These are phyloP conservation scores for Sebastolobus altivelis DNA, from an alignment of 2,797 vertebrate genomes.

Conservation along the genomic window DNA sequence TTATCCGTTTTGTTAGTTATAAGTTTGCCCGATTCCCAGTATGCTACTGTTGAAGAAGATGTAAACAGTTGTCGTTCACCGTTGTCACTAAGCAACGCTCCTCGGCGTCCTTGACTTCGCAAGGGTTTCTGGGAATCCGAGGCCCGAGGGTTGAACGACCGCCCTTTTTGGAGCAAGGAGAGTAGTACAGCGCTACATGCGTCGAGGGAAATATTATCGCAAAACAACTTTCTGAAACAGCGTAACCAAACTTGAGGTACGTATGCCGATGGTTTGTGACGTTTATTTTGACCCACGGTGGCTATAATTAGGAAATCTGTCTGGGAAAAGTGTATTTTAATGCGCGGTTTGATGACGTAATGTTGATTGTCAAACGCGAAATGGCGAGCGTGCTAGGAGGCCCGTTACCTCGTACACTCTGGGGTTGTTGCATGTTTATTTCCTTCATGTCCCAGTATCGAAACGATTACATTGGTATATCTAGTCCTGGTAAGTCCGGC, in stretches of 20 bases:
- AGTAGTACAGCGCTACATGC: slow-evolving; percentile 76
- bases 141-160: slow-evolving; percentile 79
- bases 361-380: slow-evolving; percentile 85
- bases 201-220: slow-evolving; percentile 69
- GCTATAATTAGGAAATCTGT: slow-evolving; percentile 56
- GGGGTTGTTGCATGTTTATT: slow-evolving; percentile 4
- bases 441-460: not conserved
- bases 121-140: slow-evolving; percentile 87
- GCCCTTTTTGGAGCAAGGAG: slow-evolving; percentile 84
- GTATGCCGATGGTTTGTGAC: slow-evolving; percentile 40
- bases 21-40: not conserved
- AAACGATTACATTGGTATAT: not conserved
- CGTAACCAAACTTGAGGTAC: slow-evolving; percentile 71
- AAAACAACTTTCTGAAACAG: slow-evolving; percentile 67
- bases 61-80: not conserved
- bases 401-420: slow-evolving; percentile 54
- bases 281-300: not conserved
- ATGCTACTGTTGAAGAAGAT: not conserved
- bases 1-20: not conserved
- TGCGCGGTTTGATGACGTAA: slow-evolving; percentile 98
- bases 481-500: slow-evolving; percentile 37
- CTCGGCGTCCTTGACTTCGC: slow-evolving; percentile 67
- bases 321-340: slow-evolving; percentile 90
- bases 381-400: slow-evolving; percentile 83
- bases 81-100: slow-evolving; percentile 75